A percentile compares a stretch with the other conserved stretches of the same genome.
These are phyloP conservation scores for Pteronotus mesoamericanus DNA, from an alignment of 2,797 vertebrate genomes.

Conservation along the genomic window DNA sequence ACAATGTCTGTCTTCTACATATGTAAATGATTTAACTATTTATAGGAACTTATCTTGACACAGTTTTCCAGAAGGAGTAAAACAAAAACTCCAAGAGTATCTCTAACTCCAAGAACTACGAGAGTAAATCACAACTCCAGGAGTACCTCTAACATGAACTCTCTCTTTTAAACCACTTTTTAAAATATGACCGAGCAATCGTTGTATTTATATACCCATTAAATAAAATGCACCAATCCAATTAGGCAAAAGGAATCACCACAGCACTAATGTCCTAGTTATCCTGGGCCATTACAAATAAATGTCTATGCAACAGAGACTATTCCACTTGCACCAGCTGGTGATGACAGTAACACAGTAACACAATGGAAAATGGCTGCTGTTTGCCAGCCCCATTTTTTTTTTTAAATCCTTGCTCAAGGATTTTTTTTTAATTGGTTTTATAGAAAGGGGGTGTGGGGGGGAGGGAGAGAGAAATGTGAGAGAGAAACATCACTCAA, in stretches of 20 bases:
- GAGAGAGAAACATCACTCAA: neutral
- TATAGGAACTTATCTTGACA: neutral
- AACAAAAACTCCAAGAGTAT: neutral
- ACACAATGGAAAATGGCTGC: neutral
- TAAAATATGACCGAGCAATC: constrained; percentile 9
- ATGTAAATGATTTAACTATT: neutral
- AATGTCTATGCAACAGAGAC: neutral
- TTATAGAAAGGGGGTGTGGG: neutral
- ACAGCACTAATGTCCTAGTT: neutral
- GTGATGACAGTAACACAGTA: neutral
- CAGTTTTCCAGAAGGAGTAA: neutral
- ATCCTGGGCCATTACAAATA: constrained; percentile 1
- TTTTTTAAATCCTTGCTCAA: neutral
- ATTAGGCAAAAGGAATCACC: constrained; percentile 30
- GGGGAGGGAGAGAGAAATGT: too few relatives aligned
- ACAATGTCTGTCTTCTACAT: neutral
- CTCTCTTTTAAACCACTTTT: neutral
- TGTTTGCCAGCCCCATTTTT: neutral
- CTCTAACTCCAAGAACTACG: too few relatives aligned
- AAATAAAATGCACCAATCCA: constrained; percentile 37
- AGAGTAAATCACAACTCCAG: too few relatives aligned
- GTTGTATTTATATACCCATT: constrained; percentile 2
- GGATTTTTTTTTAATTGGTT: neutral
- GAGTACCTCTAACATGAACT: neutral
- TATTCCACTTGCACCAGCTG: neutral